A percentile compares a stretch with the other conserved stretches of the same genome.
Conservation (phyloP, 2,113 vertebrate species). For the Sapayoa aenigma region DNA sequence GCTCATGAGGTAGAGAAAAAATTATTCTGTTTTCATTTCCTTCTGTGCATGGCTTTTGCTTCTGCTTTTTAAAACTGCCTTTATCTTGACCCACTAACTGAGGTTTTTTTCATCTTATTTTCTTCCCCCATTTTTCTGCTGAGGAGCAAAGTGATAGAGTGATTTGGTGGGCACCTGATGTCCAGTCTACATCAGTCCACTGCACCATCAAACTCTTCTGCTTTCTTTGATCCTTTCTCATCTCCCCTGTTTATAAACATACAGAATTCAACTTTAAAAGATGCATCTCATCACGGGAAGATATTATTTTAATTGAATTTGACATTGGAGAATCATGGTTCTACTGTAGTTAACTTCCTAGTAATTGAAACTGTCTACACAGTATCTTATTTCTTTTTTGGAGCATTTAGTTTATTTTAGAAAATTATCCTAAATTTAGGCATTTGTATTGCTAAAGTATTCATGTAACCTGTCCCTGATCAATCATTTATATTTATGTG, state of each 20-base stretch:
- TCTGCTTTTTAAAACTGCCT: not conserved
- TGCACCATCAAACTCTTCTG: not conserved
- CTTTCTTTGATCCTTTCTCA: not conserved
- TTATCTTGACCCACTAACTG: accelerated
- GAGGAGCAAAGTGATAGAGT: not conserved
- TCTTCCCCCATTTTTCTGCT: not conserved
- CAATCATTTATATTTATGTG: not conserved
- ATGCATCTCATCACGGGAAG: not conserved
- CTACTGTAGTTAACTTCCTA: not conserved
- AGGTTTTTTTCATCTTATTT: not conserved
- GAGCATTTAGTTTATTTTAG: not conserved
- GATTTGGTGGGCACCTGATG: not conserved
- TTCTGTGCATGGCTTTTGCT: not conserved
- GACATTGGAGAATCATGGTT: not conserved
- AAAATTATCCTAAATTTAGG: not conserved
- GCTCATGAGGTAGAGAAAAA: not conserved
- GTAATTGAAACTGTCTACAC: not conserved
- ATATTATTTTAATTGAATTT: not conserved
- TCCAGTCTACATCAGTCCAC: not conserved
- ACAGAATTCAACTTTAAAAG: not conserved
- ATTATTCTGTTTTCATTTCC: not conserved
- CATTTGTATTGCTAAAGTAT: not conserved
- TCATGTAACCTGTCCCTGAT: not conserved
- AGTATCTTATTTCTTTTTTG: not conserved
- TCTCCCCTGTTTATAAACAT: not conserved